Evolutionary conservation across 2,888 invertebrate species (phyloP).

Genomic region (Aplocera efformata): DNA sequence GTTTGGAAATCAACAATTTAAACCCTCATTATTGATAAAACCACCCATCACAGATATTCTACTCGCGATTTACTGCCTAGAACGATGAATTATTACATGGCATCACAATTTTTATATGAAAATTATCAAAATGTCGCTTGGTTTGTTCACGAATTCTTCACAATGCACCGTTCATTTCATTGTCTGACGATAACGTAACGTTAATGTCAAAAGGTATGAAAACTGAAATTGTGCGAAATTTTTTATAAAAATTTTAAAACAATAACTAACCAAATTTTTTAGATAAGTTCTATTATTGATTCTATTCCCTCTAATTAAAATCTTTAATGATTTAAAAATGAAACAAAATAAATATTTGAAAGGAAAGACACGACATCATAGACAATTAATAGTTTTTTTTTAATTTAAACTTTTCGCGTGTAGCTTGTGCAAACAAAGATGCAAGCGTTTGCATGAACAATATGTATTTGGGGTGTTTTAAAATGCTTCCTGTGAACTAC

Average conservation of each 20-base stretch:
- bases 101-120: constrained; percentile 70
- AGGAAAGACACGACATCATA: no score
- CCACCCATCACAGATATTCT: constrained; percentile 42
- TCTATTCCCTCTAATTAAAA: no score
- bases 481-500: no score
- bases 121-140: constrained; percentile 75
- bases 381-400: no score
- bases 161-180: constrained; percentile 63
- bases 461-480: no score
- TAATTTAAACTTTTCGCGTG: no score
- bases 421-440: no score
- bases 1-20: constrained; percentile 36
- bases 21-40: constrained; percentile 38
- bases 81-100: constrained; percentile 57
- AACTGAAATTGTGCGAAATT: constrained; percentile 24
- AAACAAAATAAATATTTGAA: no score
- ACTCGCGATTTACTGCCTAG: constrained; percentile 44
- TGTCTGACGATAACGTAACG: constrained; percentile 51
- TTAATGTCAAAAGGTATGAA: constrained; percentile 27
- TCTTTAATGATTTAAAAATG: no score
- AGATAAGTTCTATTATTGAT: no score
- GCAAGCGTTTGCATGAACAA: no score
- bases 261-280: no score
- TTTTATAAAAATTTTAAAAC: not conserved
- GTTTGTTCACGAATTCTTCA: constrained; percentile 50